A percentile compares a stretch with the other conserved stretches of the same genome.
These are phyloP conservation scores for Eupeodes latifasciatus DNA, from an alignment of 2,888 invertebrate species.

Conservation along the genomic window DNA sequence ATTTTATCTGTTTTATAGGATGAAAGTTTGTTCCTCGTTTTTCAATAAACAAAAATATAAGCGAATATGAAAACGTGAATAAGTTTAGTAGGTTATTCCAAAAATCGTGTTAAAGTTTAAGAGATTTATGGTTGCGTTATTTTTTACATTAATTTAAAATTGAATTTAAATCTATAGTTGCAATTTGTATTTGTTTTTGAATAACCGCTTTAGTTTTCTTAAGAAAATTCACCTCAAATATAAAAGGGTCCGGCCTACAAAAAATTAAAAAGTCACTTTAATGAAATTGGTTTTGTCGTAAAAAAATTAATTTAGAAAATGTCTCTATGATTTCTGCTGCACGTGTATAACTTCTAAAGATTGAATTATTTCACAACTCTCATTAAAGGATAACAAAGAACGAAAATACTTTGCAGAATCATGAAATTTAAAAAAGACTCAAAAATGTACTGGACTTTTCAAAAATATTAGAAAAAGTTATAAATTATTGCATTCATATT, in stretches of 20 bases:
- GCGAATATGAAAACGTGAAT: conserved; percentile 9
- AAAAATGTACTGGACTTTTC: too few species aligned
- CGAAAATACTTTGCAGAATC: too few species aligned
- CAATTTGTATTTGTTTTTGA: background rate
- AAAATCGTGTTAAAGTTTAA: background rate
- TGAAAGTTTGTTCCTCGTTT: conserved; percentile 1
- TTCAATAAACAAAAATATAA: conserved; percentile 15
- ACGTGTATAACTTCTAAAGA: too few species aligned
- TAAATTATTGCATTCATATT: too few species aligned
- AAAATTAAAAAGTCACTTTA: conserved; percentile 4
- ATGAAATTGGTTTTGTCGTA: background rate
- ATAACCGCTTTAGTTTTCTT: background rate
- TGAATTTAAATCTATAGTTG: conserved; percentile 41
- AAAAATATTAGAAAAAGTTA: too few species aligned
- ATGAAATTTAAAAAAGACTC: too few species aligned
- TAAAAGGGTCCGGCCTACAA: conserved; percentile 60
- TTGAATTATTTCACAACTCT: too few species aligned
- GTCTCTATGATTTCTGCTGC: too few species aligned
- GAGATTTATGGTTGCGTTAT: background rate
- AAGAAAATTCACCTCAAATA: too few species aligned
- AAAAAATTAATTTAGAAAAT: background rate
- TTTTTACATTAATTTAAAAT: background rate
- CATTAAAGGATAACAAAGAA: too few species aligned
- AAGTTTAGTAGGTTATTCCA: conserved; percentile 1
- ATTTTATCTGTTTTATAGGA: conserved; percentile 32